A percentile compares a stretch with the other conserved stretches of the same genome.
These are phyloP conservation scores for Carcina quercana DNA, from an alignment of 2,888 invertebrate species.

Conservation along the genomic window DNA sequence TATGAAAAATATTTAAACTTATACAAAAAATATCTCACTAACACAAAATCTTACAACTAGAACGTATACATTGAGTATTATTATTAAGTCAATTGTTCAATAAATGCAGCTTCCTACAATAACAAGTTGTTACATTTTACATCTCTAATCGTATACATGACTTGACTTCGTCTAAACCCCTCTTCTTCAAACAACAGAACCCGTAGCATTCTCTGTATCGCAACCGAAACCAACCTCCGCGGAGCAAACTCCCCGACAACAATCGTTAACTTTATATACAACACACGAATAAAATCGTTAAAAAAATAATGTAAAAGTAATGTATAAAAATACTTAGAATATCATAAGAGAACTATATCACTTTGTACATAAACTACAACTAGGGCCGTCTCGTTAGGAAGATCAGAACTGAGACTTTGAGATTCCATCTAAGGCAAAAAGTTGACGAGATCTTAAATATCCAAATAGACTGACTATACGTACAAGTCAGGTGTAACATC, in stretches of 20 bases:
- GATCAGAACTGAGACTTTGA: slow-evolving; percentile 37
- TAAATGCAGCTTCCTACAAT: slow-evolving; percentile 65
- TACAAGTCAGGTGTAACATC: neutral
- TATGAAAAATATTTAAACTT: slow-evolving; percentile 37
- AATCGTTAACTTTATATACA: slow-evolving; percentile 51
- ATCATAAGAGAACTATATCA: slow-evolving; percentile 74
- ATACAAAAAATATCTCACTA: slow-evolving; percentile 53
- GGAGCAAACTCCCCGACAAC: slow-evolving; percentile 43
- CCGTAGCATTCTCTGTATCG: slow-evolving; percentile 35
- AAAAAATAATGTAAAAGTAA: slow-evolving; percentile 71
- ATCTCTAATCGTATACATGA: slow-evolving; percentile 62
- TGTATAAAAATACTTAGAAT: slow-evolving; percentile 71
- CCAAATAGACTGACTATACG: too few relatives aligned
- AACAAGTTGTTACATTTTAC: slow-evolving; percentile 54
- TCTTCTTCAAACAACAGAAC: slow-evolving; percentile 41
- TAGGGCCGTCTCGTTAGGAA: slow-evolving; percentile 53
- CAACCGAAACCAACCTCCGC: slow-evolving; percentile 50
- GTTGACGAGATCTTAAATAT: neutral
- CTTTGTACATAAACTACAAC: slow-evolving; percentile 68
- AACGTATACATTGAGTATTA: slow-evolving; percentile 73
- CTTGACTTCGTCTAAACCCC: slow-evolving; percentile 47
- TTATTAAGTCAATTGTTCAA: slow-evolving; percentile 54
- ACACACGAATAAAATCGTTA: slow-evolving; percentile 66
- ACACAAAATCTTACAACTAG: slow-evolving; percentile 56
- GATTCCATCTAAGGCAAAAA: slow-evolving; percentile 11